Base-by-base conservation (phyloP, 1,140 invertebrate species). In the Drosophila bocqueti region DNA sequence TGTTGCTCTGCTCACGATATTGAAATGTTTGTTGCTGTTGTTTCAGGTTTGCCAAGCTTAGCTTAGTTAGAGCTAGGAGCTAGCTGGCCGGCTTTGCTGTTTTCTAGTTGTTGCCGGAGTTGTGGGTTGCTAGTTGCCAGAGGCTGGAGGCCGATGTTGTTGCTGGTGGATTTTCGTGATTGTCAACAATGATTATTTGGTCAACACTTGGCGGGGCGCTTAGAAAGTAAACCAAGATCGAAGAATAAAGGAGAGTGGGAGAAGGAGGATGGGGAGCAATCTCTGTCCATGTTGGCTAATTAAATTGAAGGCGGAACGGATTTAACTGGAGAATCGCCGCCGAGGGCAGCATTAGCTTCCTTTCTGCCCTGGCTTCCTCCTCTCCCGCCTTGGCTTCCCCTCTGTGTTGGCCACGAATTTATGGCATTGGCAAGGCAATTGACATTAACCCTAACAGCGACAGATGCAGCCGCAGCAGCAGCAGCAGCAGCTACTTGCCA, bases 381-480 rank as follows among this genome's bases (percentile, higher is more conserved):
- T 9, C 15, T 40, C 29, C 6, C 29, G 6, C 29, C 29, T 29
- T 29, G 6, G 29, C 29, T 29, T 29, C 31, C 31, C 31, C 45
- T 68, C 38, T 24, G 5, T 40, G 5, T 34, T 47, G 57, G 46
- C 55, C 40, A 62, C 62, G 80, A 87, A 86, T 86, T 86, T 87
- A 86, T 87, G 83, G 83, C 75, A 86, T 76, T 67, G 79, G 60
- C 65, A 52, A n/a, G 76, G 63, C 83, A 87, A 87, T 87, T 87
- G 83, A 87, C 83, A 87, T 87, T 87, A 87, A 83, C 83, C 83
- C 83, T 87, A 89, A 87, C 76, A 85, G 83, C 83, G 83, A 85
- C 83, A 87, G 83, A 79, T 87, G 83, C 63, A 63, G 66, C 73
- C 40, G 46, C 50, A 46, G 46, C 58, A 38, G 46, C 50, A 46